Evolutionary conservation across 2,888 invertebrate genomes (phyloP).

Genomic region (Osmoderma eremita): DNA sequence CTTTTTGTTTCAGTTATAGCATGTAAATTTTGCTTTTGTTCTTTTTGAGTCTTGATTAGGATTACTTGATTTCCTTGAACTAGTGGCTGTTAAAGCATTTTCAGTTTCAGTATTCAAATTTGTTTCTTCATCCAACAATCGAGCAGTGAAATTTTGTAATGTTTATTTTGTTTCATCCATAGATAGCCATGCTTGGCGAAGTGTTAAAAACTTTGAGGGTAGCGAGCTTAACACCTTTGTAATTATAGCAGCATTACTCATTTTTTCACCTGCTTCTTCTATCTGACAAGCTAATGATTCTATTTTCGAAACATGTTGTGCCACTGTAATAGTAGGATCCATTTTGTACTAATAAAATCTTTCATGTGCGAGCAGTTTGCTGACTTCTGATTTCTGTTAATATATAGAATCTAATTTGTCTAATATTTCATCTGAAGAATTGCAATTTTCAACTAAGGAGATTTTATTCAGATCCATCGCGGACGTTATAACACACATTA

Average conservation of each 20-base stretch:
- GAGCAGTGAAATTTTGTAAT: slow-evolving; percentile 44
- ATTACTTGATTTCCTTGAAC: neutral
- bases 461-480: slow-evolving; percentile 7
- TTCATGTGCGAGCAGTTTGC: slow-evolving; percentile 26
- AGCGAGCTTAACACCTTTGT: slow-evolving; percentile 4
- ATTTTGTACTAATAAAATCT: slow-evolving; percentile 30
- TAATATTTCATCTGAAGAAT: slow-evolving; percentile 10
- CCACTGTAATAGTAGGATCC: slow-evolving; percentile 9
- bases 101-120: slow-evolving; percentile 29
- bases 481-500: neutral
- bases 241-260: slow-evolving; percentile 14
- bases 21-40: slow-evolving; percentile 36
- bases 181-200: slow-evolving; percentile 50
- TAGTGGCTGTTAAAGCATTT: neutral
- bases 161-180: slow-evolving; percentile 47
- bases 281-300: slow-evolving; percentile 20
- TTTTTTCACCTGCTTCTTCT: neutral
- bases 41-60: neutral
- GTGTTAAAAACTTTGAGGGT: slow-evolving; percentile 6
- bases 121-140: slow-evolving; percentile 48
- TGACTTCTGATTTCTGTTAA: slow-evolving; percentile 19
- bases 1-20: slow-evolving; percentile 43
- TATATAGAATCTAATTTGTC: slow-evolving; percentile 20
- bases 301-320: slow-evolving; percentile 25
- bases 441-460: slow-evolving; percentile 15